These are phyloP conservation scores for Philotrypesis tridentata DNA, from an alignment of 1,140 invertebrate genomes.

Conservation along the genomic window DNA sequence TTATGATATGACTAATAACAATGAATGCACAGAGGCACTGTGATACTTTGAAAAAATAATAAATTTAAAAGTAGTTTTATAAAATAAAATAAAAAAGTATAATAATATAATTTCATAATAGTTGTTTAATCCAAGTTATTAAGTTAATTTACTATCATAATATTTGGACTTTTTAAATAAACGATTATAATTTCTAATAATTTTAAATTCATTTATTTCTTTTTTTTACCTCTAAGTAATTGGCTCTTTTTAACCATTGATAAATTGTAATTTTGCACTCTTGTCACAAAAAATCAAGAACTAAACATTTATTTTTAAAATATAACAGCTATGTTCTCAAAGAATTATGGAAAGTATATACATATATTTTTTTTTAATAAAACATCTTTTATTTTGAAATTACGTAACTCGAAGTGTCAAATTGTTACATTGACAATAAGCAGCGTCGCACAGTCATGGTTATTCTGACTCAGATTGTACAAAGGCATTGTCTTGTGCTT, in stretches of 20 bases:
- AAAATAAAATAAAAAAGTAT: not conserved
- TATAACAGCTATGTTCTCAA: not conserved
- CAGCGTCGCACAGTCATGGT: slow-evolving; percentile 40
- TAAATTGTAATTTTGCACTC: not conserved
- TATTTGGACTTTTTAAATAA: slow-evolving; percentile 34
- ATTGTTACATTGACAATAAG: slow-evolving; percentile 43
- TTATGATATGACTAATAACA: not conserved
- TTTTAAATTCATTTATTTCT: not conserved
- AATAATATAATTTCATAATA: not conserved
- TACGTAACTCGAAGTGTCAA: slow-evolving; percentile 35
- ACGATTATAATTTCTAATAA: slow-evolving; percentile 17
- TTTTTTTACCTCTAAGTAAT: not conserved
- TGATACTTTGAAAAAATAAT: slow-evolving; percentile 30
- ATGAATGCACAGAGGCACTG: slow-evolving; percentile 11
- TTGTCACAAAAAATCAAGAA: not conserved
- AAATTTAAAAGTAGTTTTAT: slow-evolving; percentile 2
- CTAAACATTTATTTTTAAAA: not conserved
- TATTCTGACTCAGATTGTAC: slow-evolving; percentile 38
- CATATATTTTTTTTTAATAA: slow-evolving; percentile 29
- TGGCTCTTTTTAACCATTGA: not conserved
- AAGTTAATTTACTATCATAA: not conserved
- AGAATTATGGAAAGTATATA: slow-evolving; percentile 16
- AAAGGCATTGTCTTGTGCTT: slow-evolving; percentile 47
- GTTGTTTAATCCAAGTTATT: not conserved
- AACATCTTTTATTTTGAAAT: slow-evolving; percentile 46